Conservation (phyloP, 2,888 invertebrate species). For the Andrena chrysosceles region DNA sequence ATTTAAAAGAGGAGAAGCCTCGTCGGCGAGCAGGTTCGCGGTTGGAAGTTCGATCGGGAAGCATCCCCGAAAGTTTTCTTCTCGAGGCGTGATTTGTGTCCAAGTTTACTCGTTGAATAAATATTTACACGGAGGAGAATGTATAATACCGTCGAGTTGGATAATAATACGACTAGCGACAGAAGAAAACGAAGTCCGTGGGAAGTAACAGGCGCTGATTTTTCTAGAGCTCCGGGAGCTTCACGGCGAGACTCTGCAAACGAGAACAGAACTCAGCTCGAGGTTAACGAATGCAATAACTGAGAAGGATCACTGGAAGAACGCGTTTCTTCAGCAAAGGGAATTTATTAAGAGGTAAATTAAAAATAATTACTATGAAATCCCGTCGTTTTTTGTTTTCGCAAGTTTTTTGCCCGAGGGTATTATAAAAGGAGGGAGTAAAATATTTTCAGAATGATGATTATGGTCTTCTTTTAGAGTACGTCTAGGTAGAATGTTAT, state of each 20-base stretch:
- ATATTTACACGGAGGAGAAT: neutral
- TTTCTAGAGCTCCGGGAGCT: slow-evolving; percentile 40
- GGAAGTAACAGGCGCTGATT: neutral
- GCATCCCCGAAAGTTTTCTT: neutral
- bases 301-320: slow-evolving; percentile 65
- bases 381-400: neutral
- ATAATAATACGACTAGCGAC: neutral
- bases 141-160: neutral
- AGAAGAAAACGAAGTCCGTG: neutral
- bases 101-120: neutral
- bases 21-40: neutral
- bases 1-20: neutral
- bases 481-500: no score
- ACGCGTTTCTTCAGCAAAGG: slow-evolving; percentile 59
- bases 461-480: no score
- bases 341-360: slow-evolving; percentile 38
- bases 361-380: neutral
- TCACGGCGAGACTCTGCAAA: slow-evolving; percentile 28
- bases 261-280: slow-evolving; percentile 45
- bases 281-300: slow-evolving; percentile 41
- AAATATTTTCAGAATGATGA: no score
- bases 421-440: no score
- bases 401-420: neutral
- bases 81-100: neutral
- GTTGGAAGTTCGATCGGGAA: slow-evolving; percentile 5